A percentile compares a stretch with the other conserved stretches of the same genome.
These are phyloP conservation scores for Amblyopsis rosae DNA, from an alignment of 2,113 vertebrate genomes.

Conservation along the genomic window DNA sequence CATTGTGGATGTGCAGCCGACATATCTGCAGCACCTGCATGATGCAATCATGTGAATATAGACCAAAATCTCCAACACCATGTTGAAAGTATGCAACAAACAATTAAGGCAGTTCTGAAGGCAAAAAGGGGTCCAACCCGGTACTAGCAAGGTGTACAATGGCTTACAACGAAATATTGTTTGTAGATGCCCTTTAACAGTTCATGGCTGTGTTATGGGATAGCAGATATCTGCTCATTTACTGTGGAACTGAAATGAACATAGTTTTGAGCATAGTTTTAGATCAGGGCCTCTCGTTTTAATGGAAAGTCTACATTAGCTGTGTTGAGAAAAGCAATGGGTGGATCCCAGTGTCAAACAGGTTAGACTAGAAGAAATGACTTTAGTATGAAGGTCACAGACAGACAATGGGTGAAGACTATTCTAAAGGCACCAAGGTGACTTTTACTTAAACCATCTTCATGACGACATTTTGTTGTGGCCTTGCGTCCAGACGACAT, in stretches of 20 bases:
- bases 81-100: background rate
- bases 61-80: too few species aligned
- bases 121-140: background rate
- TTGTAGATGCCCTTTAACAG: too few species aligned
- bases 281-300: background rate
- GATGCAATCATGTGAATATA: too few species aligned
- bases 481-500: too few species aligned
- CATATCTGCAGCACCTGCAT: too few species aligned
- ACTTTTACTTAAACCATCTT: background rate
- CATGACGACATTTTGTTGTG: too few species aligned
- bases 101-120: conserved; percentile 13
- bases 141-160: background rate
- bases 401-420: conserved; percentile 9
- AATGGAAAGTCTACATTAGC: conserved; percentile 13
- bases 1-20: background rate
- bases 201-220: too few species aligned
- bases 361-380: conserved; percentile 58
- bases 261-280: too few species aligned
- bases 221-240: too few species aligned
- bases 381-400: background rate
- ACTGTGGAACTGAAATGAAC: too few species aligned
- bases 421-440: conserved; percentile 27
- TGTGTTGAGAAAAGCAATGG: conserved; percentile 40
- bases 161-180: too few species aligned
- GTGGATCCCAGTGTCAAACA: conserved; percentile 43